These are phyloP conservation scores for Eupithecia inturbata DNA, from an alignment of 2,888 invertebrate species.

Conservation along the genomic window DNA sequence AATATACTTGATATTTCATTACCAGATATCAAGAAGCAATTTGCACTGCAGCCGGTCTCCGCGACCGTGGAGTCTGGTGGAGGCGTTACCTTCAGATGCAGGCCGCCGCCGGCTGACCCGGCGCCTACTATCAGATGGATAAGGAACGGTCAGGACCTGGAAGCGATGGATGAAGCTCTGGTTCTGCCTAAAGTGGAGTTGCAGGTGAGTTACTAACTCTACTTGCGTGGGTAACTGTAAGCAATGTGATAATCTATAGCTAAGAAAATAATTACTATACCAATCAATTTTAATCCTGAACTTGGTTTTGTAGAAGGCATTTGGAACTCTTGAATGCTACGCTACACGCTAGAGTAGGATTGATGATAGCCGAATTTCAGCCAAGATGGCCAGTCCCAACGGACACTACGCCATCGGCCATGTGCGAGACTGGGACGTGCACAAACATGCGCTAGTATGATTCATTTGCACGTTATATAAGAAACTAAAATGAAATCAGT, in stretches of 20 bases:
- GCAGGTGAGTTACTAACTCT: slow-evolving; percentile 66
- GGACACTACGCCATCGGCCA: too few relatives aligned
- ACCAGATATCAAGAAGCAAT: slow-evolving; percentile 94
- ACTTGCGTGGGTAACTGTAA: not conserved
- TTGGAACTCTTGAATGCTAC: not conserved
- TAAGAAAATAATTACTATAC: not conserved
- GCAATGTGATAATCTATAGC: not conserved
- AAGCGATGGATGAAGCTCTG: slow-evolving; percentile 92
- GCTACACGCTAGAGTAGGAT: too few relatives aligned
- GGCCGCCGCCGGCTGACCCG: slow-evolving; percentile 94
- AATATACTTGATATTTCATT: not conserved
- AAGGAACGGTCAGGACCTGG: slow-evolving; percentile 88
- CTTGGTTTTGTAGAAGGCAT: not conserved
- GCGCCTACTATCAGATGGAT: slow-evolving; percentile 93
- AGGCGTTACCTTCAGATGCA: slow-evolving; percentile 92
- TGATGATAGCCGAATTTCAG: too few relatives aligned
- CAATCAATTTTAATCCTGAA: too few relatives aligned
- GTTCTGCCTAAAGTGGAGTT: slow-evolving; percentile 93
- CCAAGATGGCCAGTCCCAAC: too few relatives aligned
- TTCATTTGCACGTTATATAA: too few relatives aligned
- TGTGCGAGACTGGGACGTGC: too few relatives aligned
- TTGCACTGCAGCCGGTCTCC: slow-evolving; percentile 92
- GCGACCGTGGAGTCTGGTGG: slow-evolving; percentile 91
- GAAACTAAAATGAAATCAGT: too few relatives aligned
- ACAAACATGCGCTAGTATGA: too few relatives aligned